Evolutionary conservation across 2,113 vertebrate genomes (phyloP).

Genomic region (Hiodon alosoides): DNA sequence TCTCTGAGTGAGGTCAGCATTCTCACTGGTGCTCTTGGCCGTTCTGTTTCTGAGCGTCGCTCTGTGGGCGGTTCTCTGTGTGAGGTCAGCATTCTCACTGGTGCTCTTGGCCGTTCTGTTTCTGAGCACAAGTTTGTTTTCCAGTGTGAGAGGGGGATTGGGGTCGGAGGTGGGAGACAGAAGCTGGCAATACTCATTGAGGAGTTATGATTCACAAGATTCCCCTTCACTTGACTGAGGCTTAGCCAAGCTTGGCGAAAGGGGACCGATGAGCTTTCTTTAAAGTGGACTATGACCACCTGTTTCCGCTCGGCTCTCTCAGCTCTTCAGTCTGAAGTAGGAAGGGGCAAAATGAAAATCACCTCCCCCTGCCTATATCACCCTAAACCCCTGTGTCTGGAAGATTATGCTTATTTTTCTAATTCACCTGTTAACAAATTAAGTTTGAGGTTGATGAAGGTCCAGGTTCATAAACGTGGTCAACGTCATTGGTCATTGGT

Average conservation of each 20-base stretch:
- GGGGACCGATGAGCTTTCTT: background rate
- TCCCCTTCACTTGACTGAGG: slow-evolving; percentile 32
- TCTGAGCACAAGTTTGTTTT: background rate
- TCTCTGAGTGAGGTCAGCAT: too few relatives aligned
- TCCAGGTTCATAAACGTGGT: too few relatives aligned
- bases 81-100: slow-evolving; percentile 19
- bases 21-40: background rate
- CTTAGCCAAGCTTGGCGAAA: slow-evolving; percentile 37
- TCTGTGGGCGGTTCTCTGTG: background rate
- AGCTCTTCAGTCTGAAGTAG: slow-evolving; percentile 37
- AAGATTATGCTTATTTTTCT: too few relatives aligned
- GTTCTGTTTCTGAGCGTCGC: background rate
- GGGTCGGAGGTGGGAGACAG: background rate
- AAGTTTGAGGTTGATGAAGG: too few relatives aligned
- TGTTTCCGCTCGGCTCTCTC: slow-evolving; percentile 54
- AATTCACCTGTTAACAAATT: too few relatives aligned
- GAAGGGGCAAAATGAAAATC: too few relatives aligned
- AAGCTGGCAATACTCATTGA: background rate
- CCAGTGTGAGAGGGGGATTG: background rate
- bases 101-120: slow-evolving; percentile 11
- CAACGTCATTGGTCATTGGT: too few relatives aligned
- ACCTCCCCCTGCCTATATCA: too few relatives aligned
- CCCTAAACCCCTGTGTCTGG: too few relatives aligned
- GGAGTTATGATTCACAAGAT: background rate
- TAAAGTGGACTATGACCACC: slow-evolving; percentile 47